These are phyloP conservation scores for Melanogrammus aeglefinus DNA, from an alignment of 2,797 vertebrate species.

Conservation along the genomic window DNA sequence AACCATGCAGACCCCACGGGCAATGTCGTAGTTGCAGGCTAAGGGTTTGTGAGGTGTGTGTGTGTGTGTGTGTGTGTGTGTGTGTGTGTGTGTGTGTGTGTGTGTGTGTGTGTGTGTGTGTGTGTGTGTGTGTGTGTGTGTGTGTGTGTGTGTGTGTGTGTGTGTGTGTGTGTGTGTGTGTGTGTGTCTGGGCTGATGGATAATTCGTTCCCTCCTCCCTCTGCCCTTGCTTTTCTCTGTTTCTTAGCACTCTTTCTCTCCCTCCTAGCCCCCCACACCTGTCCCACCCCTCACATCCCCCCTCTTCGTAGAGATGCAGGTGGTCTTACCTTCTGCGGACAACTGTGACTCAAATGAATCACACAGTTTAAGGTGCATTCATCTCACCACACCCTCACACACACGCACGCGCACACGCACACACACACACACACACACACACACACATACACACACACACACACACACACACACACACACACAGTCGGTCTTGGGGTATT, in stretches of 20 bases:
- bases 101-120: too few relatives aligned
- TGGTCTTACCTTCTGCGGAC: neutral
- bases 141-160: neutral
- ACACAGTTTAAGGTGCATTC: neutral
- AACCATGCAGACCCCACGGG: neutral
- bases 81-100: neutral
- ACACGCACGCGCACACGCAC: neutral
- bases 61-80: neutral
- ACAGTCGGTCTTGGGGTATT: neutral
- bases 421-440: neutral
- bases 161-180: neutral
- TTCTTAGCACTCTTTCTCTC: neutral
- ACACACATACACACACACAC: slow-evolving; percentile 2
- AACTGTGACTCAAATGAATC: neutral
- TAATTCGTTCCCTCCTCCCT: neutral
- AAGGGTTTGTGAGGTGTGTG: neutral
- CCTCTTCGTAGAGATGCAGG: neutral
- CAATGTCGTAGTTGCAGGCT: neutral
- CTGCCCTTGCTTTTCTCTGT: neutral
- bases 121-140: neutral
- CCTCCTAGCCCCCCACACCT: neutral
- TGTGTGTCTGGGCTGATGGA: neutral
- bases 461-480: neutral
- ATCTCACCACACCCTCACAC: neutral
- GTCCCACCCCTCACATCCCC: neutral